These are phyloP conservation scores for Melangyna quadrimaculata DNA, from an alignment of 2,888 invertebrate species.

Conservation along the genomic window DNA sequence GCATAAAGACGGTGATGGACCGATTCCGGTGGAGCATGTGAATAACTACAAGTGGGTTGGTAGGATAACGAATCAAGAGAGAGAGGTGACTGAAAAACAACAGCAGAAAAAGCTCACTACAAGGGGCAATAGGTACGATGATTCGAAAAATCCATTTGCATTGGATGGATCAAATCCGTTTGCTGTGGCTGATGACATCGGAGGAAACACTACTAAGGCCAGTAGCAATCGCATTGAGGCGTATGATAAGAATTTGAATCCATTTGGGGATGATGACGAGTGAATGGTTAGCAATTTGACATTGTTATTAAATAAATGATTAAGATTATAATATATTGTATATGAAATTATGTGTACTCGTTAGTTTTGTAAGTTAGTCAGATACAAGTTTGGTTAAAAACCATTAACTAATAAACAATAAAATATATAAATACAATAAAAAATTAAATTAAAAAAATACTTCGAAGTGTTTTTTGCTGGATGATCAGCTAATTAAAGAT, in stretches of 20 bases:
- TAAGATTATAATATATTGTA: conserved; percentile 36
- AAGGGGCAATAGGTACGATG: conserved; percentile 36
- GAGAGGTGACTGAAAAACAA: conserved; percentile 7
- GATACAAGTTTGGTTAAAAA: background rate
- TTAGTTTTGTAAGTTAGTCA: background rate
- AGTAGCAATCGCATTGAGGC: conserved; percentile 84
- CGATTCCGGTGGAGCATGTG: conserved; percentile 54
- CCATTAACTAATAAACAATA: background rate
- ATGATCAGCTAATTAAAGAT: too few species aligned
- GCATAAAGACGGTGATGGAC: conserved; percentile 72
- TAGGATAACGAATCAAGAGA: conserved; percentile 37
- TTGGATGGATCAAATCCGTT: background rate
- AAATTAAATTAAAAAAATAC: background rate
- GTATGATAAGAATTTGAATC: conserved; percentile 90
- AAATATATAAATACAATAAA: background rate
- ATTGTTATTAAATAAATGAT: background rate
- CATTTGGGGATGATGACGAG: conserved; percentile 81
- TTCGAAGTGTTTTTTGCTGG: background rate
- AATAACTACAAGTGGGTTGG: conserved; percentile 64
- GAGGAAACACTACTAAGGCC: background rate
- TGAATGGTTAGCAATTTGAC: background rate
- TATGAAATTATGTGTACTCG: conserved; percentile 1
- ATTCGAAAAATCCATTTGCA: conserved; percentile 32
- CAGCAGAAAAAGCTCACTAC: background rate
- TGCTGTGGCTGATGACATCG: background rate